Evolutionary conservation across 2,888 invertebrate genomes (phyloP).

Genomic region (Tethea ocularis): DNA sequence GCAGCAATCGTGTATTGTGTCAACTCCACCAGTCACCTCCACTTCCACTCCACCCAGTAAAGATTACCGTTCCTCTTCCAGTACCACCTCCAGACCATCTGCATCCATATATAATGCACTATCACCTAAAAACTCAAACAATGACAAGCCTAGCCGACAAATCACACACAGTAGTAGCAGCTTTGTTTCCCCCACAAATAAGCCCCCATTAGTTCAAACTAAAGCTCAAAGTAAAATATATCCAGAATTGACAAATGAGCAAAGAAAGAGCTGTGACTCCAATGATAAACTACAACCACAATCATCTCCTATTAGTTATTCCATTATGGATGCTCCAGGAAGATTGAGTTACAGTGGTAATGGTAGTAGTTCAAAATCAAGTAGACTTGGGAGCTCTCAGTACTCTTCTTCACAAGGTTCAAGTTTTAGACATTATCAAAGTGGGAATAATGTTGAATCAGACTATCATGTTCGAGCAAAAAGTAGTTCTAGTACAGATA

Average conservation of each 20-base stretch:
- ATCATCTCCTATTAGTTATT: slow-evolving; percentile 90
- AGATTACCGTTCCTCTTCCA: slow-evolving; percentile 86
- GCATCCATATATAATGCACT: slow-evolving; percentile 72
- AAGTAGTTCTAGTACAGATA: slow-evolving; percentile 85
- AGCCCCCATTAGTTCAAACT: slow-evolving; percentile 85
- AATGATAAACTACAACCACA: slow-evolving; percentile 82
- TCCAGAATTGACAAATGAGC: slow-evolving; percentile 85
- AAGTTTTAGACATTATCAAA: slow-evolving; percentile 86
- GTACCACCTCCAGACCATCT: slow-evolving; percentile 74
- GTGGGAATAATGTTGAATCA: slow-evolving; percentile 83
- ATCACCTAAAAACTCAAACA: slow-evolving; percentile 66
- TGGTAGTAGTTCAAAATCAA: slow-evolving; percentile 77
- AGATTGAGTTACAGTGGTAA: slow-evolving; percentile 85
- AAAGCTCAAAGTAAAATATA: slow-evolving; percentile 92
- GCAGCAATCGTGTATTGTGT: slow-evolving; percentile 89
- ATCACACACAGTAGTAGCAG: slow-evolving; percentile 66
- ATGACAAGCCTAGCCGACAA: slow-evolving; percentile 66
- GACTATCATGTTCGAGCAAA: slow-evolving; percentile 86
- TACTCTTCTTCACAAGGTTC: slow-evolving; percentile 79
- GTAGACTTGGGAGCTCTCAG: slow-evolving; percentile 77
- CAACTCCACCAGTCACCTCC: slow-evolving; percentile 84
- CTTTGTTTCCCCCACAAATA: slow-evolving; percentile 82
- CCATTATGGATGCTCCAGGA: slow-evolving; percentile 88
- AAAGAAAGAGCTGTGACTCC: slow-evolving; percentile 82
- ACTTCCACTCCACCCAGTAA: slow-evolving; percentile 81